Conservation (phyloP, 2,113 vertebrate species). For the Scartelaos histophorus region DNA sequence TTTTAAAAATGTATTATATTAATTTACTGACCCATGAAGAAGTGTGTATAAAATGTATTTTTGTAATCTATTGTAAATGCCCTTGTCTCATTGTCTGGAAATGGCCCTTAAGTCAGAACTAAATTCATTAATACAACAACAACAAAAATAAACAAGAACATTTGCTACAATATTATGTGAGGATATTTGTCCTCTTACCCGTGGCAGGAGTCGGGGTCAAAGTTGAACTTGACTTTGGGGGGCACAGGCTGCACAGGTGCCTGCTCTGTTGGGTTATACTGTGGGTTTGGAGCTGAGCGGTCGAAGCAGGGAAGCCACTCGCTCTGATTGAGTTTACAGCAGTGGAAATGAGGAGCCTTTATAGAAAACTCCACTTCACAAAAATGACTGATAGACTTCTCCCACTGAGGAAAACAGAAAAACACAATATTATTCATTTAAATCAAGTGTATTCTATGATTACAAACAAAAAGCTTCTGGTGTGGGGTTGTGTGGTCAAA, state of each 20-base stretch:
- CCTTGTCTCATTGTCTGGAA: too few relatives aligned
- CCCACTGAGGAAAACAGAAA: slow-evolving; percentile 65
- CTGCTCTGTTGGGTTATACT: slow-evolving; percentile 50
- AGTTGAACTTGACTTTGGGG: slow-evolving; percentile 44
- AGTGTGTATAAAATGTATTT: too few relatives aligned
- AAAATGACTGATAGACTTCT: slow-evolving; percentile 55
- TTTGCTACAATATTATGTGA: not conserved
- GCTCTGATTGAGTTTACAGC: slow-evolving; percentile 40
- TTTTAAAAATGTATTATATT: too few relatives aligned
- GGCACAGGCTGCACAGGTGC: not conserved
- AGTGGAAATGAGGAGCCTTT: slow-evolving; percentile 65
- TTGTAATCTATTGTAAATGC: too few relatives aligned
- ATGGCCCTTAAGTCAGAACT: too few relatives aligned
- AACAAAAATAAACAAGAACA: too few relatives aligned
- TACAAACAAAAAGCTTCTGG: not conserved
- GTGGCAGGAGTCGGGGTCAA: slow-evolving; percentile 57
- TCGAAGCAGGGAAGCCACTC: slow-evolving; percentile 66
- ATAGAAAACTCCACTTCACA: slow-evolving; percentile 60
- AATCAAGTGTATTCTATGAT: not conserved
- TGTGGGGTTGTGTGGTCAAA: too few relatives aligned
- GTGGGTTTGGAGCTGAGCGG: slow-evolving; percentile 38
- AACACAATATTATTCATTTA: not conserved
- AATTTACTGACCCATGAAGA: too few relatives aligned
- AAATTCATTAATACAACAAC: too few relatives aligned
- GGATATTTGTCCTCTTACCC: slow-evolving; percentile 38